Conservation (phyloP, 2,888 invertebrate genomes). For the Schrankia costaestrigalis region DNA sequence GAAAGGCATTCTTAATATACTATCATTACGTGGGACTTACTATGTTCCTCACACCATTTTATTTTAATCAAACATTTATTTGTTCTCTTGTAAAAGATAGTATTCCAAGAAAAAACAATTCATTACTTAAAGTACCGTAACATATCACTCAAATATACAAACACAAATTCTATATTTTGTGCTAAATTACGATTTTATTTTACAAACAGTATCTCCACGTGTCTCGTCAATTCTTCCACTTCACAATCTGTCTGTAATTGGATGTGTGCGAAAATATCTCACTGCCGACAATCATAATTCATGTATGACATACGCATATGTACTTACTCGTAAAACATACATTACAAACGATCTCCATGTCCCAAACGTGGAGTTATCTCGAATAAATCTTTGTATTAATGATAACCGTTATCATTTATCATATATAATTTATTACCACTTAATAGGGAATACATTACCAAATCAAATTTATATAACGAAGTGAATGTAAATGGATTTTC, state of each 20-base stretch:
- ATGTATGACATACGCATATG: conserved; percentile 31
- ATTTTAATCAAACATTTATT: too few species aligned
- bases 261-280: conserved; percentile 23
- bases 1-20: too few species aligned
- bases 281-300: conserved; percentile 23
- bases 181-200: too few species aligned
- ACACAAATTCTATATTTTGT: too few species aligned
- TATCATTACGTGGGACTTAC: too few species aligned
- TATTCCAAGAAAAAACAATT: too few species aligned
- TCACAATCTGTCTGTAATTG: conserved; percentile 26
- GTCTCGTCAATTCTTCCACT: conserved; percentile 29
- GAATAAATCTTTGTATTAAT: conserved; percentile 33
- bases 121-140: too few species aligned
- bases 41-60: too few species aligned
- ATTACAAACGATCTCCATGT: conserved; percentile 23
- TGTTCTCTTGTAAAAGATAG: too few species aligned
- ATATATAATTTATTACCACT: conserved; percentile 31
- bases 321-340: conserved; percentile 33
- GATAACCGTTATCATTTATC: conserved; percentile 39
- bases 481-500: too few species aligned
- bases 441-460: conserved; percentile 22
- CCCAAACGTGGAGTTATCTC: conserved; percentile 27
- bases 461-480: too few species aligned
- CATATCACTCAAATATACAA: too few species aligned
- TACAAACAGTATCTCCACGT: conserved; percentile 10